Evolutionary conservation across 1,140 invertebrate species (phyloP), one percentile per base, ranked within the genome.

Genomic region (Leptestheria dahalacensis): DNA sequence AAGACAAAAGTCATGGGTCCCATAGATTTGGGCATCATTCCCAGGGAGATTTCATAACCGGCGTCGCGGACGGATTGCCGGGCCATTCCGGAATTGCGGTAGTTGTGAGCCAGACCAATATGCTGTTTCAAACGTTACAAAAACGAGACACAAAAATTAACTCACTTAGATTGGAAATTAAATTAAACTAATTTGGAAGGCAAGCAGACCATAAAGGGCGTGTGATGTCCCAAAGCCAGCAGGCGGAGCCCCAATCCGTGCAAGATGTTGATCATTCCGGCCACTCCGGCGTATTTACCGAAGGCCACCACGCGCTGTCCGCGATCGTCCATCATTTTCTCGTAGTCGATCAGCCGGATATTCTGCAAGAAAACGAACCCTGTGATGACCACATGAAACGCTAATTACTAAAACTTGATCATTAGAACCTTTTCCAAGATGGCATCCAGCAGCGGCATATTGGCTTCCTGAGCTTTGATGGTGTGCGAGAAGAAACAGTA

Each of bases 401-500:
- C 6, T 65, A 65, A 47, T 24, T 64, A 70, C 56, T 10, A 26
- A 57, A 15, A 61, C 11, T 23, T 56, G 62, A 54, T 15, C 26
- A 59, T 25, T 10, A 54, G 67, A 69, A 86, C 84, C 76, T 93
- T 92, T 66, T 95, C 91, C 21, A 99, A 70, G 65, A 97, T 86
- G 3, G 93, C 91, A 75, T 99, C 97, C 55, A 99, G 72, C 48
- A 99, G 77, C 0, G 91, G 82, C 96, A 99, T 99, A 69, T 99
- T 99, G 12, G 84, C 86, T 69, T 97, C 91, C 71, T 99, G 96
- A 0, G 94, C 97, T 73, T 99, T 99, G 63, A 99, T 99, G 0
- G 95, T 99, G 69, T 99, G 97, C 1, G 95, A 99, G 71, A 99
- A 99, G 70, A 98, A 91, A 64, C 91, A 97, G 67, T 98, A 99